A percentile compares a stretch with the other conserved stretches of the same genome.
Evolutionary conservation across 2,888 invertebrate genomes (phyloP).

Genomic region (Melinaea marsaeus): DNA sequence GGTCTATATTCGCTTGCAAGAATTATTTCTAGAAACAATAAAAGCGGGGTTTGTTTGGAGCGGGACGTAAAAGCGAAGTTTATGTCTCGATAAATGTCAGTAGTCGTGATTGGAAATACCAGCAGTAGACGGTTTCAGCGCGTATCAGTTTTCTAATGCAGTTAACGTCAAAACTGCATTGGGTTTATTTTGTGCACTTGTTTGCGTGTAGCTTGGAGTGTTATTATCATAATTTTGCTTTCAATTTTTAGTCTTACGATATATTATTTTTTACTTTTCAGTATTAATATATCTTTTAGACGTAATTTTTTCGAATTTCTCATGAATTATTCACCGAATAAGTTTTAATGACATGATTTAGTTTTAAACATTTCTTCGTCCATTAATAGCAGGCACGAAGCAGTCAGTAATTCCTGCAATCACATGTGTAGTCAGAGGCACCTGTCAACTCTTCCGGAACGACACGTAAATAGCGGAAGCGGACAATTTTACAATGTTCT

Average conservation of each 20-base stretch:
- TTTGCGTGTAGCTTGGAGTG: slow-evolving; percentile 29
- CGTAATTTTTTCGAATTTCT: too few species aligned
- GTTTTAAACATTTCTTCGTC: slow-evolving; percentile 1
- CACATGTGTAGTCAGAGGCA: slow-evolving; percentile 21
- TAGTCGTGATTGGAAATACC: slow-evolving; percentile 7
- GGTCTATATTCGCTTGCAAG: background rate
- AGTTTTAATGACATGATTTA: background rate
- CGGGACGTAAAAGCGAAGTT: slow-evolving; percentile 15
- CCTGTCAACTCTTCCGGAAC: slow-evolving; percentile 21
- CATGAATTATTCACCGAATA: background rate
- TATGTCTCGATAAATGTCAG: slow-evolving; percentile 10
- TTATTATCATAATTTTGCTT: slow-evolving; percentile 9
- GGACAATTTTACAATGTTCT: slow-evolving; percentile 14
- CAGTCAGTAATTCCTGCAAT: slow-evolving; percentile 21
- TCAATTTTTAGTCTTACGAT: background rate
- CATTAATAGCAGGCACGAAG: background rate
- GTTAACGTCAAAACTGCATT: slow-evolving; percentile 53
- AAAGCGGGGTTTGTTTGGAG: slow-evolving; percentile 6
- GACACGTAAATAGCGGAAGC: slow-evolving; percentile 23
- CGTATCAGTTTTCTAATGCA: slow-evolving; percentile 54
- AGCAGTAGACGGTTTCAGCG: slow-evolving; percentile 1
- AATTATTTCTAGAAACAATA: slow-evolving; percentile 5
- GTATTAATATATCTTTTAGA: too few species aligned
- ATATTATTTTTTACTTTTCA: too few species aligned
- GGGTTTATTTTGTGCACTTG: slow-evolving; percentile 32